Conservation (phyloP, 2,113 vertebrate species). For the Acanthisitta chloris region DNA sequence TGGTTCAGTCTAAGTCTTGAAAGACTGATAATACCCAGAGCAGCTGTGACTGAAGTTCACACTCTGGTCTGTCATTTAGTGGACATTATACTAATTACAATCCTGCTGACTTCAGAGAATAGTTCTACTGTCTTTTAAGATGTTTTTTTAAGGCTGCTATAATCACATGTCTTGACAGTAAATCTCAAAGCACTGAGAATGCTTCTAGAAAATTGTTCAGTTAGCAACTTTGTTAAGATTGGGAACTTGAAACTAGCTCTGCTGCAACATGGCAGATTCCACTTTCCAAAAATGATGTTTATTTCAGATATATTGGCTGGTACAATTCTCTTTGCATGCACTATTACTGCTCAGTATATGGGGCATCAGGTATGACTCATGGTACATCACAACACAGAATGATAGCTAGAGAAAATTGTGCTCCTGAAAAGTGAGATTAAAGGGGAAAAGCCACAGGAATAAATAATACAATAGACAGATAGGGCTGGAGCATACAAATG, state of each 20-base stretch:
- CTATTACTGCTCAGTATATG: neutral
- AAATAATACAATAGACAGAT: neutral
- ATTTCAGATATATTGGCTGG: neutral
- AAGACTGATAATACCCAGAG: neutral
- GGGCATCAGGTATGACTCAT: conserved; percentile 15
- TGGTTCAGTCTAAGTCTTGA: neutral
- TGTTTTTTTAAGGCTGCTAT: neutral
- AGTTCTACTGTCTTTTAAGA: neutral
- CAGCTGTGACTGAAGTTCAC: conserved; percentile 14
- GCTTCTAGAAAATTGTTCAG: neutral
- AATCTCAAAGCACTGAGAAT: neutral
- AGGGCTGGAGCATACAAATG: neutral
- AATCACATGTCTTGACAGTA: neutral
- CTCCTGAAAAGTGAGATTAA: conserved; percentile 32
- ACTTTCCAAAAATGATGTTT: neutral
- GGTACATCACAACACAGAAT: neutral
- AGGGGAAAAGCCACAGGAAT: neutral
- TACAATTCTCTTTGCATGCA: neutral
- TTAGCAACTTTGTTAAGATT: neutral
- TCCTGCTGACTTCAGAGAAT: neutral
- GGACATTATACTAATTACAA: neutral
- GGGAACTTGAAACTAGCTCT: neutral
- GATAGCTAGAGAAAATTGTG: conserved; percentile 16
- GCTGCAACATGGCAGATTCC: neutral
- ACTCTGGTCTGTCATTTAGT: neutral